phyloP scores from a whole-genome alignment of 92 coral and sea anemone genomes.

The Heliopora coerulea region DNA sequence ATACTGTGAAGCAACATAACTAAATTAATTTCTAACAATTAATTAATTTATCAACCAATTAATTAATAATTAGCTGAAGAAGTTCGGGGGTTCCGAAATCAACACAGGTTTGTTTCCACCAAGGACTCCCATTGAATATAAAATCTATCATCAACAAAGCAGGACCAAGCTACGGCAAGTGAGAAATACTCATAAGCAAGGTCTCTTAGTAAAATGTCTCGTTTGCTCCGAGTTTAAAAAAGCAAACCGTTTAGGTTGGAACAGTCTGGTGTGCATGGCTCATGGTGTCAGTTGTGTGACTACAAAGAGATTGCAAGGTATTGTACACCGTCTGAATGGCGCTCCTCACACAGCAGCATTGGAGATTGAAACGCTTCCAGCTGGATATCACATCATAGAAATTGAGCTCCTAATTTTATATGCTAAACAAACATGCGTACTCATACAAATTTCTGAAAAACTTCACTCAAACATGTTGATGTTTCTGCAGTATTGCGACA shows the following conservation, averaged over 20 bases:
- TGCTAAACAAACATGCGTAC: too few relatives aligned
- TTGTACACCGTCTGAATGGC: conserved; percentile 23
- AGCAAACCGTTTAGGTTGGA: conserved; percentile 10
- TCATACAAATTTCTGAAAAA: too few relatives aligned
- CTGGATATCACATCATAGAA: too few relatives aligned
- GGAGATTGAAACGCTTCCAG: conserved; percentile 20
- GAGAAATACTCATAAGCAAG: conserved; percentile 23
- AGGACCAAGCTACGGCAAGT: conserved; percentile 21
- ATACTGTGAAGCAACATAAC: conserved; percentile 1
- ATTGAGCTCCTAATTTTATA: too few relatives aligned
- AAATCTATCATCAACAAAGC: conserved; percentile 20
- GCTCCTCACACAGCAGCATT: conserved; percentile 30
- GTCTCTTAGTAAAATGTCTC: conserved; percentile 28
- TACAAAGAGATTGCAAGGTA: conserved; percentile 8
- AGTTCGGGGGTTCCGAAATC: conserved; percentile 1
- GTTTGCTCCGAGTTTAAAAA: conserved; percentile 32
- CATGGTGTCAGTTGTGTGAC: conserved; percentile 26
- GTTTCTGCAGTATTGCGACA: too few relatives aligned
- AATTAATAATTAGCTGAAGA: too few relatives aligned
- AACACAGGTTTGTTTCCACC: conserved; percentile 19
- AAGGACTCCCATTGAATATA: conserved; percentile 26
- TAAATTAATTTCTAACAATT: too few relatives aligned
- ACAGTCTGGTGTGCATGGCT: conserved; percentile 9
- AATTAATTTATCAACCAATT: too few relatives aligned
- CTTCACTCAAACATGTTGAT: too few relatives aligned